Evolutionary conservation across 2,113 vertebrate genomes (phyloP).

Genomic region (Etheostoma cragini): DNA sequence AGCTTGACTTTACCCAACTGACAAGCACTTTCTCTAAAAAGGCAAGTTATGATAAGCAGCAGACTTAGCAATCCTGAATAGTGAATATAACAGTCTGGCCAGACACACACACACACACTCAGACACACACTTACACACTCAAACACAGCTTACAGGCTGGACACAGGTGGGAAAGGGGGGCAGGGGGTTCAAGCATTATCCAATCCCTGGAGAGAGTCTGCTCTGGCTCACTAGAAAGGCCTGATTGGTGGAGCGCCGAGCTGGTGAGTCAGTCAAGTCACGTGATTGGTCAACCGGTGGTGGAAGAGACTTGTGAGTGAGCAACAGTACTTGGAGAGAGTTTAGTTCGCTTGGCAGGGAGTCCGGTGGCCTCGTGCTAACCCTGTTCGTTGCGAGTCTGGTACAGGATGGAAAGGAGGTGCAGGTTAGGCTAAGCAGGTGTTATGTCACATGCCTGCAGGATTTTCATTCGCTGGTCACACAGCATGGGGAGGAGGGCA

Average conservation of each 20-base stretch:
- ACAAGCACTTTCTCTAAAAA: slow-evolving; percentile 48
- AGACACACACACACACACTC: slow-evolving; percentile 25
- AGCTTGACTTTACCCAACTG: slow-evolving; percentile 26
- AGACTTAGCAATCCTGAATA: slow-evolving; percentile 59
- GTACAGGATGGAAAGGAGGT: slow-evolving; percentile 27
- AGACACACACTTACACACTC: slow-evolving; percentile 14
- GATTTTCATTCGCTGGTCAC: slow-evolving; percentile 29
- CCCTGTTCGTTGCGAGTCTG: slow-evolving; percentile 45
- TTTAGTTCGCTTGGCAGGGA: slow-evolving; percentile 30
- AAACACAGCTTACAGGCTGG: slow-evolving; percentile 79
- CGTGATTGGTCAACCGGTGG: slow-evolving; percentile 33
- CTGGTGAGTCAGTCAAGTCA: slow-evolving; percentile 52
- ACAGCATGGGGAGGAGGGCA: neutral
- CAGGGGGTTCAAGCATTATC: slow-evolving; percentile 73
- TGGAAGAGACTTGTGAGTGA: slow-evolving; percentile 46
- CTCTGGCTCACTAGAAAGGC: slow-evolving; percentile 64
- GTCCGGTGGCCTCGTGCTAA: slow-evolving; percentile 38
- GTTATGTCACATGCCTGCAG: slow-evolving; percentile 36
- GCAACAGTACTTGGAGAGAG: slow-evolving; percentile 41
- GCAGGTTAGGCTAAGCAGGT: slow-evolving; percentile 36
- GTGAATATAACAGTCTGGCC: slow-evolving; percentile 71
- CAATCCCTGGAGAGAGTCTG: slow-evolving; percentile 71
- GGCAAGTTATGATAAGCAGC: slow-evolving; percentile 58
- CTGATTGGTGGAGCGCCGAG: slow-evolving; percentile 66
- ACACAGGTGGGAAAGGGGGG: slow-evolving; percentile 64